Percentiles rank a stretch among this genome's conserved stretches.
Conservation (phyloP, 2,113 vertebrate genomes). For the Urocynchramus pylzowi region DNA sequence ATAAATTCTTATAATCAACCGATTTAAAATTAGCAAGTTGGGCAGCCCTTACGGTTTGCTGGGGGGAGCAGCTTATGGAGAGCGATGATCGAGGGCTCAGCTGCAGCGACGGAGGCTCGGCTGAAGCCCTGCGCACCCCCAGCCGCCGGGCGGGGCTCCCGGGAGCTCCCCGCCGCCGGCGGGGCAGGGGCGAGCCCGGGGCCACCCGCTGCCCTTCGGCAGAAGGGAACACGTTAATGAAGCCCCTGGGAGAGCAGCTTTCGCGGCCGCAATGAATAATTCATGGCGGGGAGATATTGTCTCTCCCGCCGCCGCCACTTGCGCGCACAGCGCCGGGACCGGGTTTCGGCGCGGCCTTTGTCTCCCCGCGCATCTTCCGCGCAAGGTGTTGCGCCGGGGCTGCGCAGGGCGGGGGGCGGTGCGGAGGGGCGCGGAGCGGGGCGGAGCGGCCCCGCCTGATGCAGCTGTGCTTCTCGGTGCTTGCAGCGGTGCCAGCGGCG, state of each 20-base stretch:
- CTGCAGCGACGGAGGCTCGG: neutral
- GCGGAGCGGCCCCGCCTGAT: neutral
- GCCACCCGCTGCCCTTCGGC: slow-evolving; percentile 27
- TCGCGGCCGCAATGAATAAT: slow-evolving; percentile 80
- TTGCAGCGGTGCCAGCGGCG: slow-evolving; percentile 73
- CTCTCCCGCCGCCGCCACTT: slow-evolving; percentile 58
- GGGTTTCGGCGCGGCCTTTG: neutral
- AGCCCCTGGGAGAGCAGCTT: slow-evolving; percentile 66
- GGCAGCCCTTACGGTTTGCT: neutral
- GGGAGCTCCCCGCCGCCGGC: neutral
- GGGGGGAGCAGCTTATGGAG: neutral
- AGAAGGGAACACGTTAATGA: slow-evolving; percentile 71
- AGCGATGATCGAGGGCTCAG: neutral
- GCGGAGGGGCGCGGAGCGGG: neutral
- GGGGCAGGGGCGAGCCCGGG: neutral
- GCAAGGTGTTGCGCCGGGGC: neutral
- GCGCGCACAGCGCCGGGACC: slow-evolving; percentile 32
- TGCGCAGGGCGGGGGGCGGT: neutral
- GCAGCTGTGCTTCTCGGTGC: slow-evolving; percentile 27
- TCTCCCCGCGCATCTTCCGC: slow-evolving; percentile 1
- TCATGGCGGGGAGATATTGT: slow-evolving; percentile 68
- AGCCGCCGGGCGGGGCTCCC: neutral
- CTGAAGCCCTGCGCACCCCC: neutral
- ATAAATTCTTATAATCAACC: neutral
- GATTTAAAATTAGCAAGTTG: neutral